These are phyloP conservation scores for Danaus plexippus DNA, from an alignment of 1,140 invertebrate species.

Conservation along the genomic window DNA sequence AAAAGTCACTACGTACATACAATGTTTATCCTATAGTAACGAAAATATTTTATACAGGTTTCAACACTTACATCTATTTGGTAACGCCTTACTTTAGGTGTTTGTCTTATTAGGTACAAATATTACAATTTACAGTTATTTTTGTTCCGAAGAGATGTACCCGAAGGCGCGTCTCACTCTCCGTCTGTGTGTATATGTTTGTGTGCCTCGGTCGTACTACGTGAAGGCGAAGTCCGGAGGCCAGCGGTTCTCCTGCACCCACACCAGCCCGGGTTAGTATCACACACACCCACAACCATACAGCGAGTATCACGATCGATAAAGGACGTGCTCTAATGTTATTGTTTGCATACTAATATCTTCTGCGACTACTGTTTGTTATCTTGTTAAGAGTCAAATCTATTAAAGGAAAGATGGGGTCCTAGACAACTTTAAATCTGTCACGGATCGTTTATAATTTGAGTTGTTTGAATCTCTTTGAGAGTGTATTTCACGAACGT, in stretches of 20 bases:
- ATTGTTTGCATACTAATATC: background rate
- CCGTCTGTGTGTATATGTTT: too few relatives aligned
- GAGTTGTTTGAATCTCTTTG: too few relatives aligned
- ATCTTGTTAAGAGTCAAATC: constrained; percentile 10
- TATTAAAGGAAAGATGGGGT: too few relatives aligned
- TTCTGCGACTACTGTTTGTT: constrained; percentile 7
- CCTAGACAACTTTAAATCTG: too few relatives aligned
- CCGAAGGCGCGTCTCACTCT: too few relatives aligned
- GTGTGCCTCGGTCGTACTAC: constrained; percentile 28
- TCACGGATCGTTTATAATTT: too few relatives aligned
- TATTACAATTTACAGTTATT: constrained; percentile 42
- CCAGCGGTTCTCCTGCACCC: constrained; percentile 55
- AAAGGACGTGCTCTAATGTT: constrained; percentile 1
- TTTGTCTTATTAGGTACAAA: constrained; percentile 35
- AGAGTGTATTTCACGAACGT: too few relatives aligned
- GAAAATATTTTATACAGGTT: constrained; percentile 42
- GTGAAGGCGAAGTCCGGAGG: constrained; percentile 55
- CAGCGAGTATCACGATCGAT: too few relatives aligned
- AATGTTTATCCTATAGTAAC: constrained; percentile 10
- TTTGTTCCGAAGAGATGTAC: background rate
- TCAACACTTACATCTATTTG: constrained; percentile 42
- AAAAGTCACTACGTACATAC: constrained; percentile 1
- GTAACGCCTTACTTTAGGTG: constrained; percentile 32
- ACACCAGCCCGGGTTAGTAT: constrained; percentile 42
- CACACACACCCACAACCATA: background rate